Conservation (phyloP, 2,888 invertebrate genomes). For the Zonitis immaculata region DNA sequence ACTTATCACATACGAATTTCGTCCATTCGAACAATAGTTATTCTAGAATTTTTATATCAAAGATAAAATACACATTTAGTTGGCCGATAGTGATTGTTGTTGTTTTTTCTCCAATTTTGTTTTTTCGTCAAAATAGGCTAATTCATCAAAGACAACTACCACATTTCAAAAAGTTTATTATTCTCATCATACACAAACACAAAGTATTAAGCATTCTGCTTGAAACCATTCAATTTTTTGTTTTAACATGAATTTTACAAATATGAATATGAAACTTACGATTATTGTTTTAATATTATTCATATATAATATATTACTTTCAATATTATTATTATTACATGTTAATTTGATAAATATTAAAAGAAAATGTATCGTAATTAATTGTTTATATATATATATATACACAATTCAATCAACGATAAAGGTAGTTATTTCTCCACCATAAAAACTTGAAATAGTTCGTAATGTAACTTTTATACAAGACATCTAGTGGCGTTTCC, state of each 20-base stretch:
- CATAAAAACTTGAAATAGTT: no score
- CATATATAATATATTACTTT: not conserved
- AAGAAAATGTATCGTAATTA: no score
- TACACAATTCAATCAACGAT: not conserved
- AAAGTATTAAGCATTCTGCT: conserved; percentile 37
- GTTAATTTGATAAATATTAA: not conserved
- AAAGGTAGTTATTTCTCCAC: not conserved
- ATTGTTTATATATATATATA: conserved; percentile 1
- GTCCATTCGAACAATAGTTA: no score
- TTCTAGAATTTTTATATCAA: no score
- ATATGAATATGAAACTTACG: conserved; percentile 14
- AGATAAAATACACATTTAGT: no score
- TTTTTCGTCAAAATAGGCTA: no score
- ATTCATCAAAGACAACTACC: no score
- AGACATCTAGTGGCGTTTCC: no score
- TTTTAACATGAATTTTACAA: conserved; percentile 26
- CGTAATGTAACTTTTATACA: no score
- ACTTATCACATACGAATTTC: no score
- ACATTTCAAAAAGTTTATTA: conserved; percentile 25
- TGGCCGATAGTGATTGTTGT: no score
- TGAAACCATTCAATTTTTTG: conserved; percentile 29
- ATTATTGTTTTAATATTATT: not conserved
- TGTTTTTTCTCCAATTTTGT: no score
- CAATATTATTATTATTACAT: not conserved
- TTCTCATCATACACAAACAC: conserved; percentile 35